Base-by-base conservation (phyloP, 2,113 vertebrate species). In the human region DNA sequence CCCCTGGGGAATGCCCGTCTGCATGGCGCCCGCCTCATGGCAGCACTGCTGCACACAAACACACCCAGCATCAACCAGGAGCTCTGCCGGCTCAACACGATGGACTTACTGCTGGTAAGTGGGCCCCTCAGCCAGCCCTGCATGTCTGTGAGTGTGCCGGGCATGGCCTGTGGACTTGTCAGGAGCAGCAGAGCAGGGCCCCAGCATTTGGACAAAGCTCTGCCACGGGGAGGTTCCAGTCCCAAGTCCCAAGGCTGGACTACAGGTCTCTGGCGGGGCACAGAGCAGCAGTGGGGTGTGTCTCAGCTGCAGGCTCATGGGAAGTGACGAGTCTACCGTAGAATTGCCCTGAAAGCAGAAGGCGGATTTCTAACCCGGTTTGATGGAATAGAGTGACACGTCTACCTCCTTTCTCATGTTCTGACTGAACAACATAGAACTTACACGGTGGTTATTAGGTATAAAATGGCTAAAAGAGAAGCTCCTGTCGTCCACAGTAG, bases 1-100 rank as follows among this genome's bases (percentile, higher is more conserved):
- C 99, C 99, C 0, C 98, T 99, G 97, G 99, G 99, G 38, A 99
- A 99, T 1, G 99, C 99, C 48, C 99, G 99, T 68, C 99, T 99
- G 89, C 99, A 99, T 0, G 99, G 99, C 8, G 99, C 99, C 35
- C 99, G 99, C 8, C 99, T 99, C 38, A 99, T 99, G 92, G 99
- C 99, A 4, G 99, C 99, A 8, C 98, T 99, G 97, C 99, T 99
- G 80, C 99, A 99, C 98, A 99, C 99, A 32, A 99, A 98, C 98
- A 99, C 99, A 2, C 98, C 99, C 98, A 99, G 98, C 98, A 99
- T 99, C 98, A 99, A 99, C 97, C 99, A 98, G 98, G 99, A 99
- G 98, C 99, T 99, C 93, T 99, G 99, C 98, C 98, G 99, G 32
- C 99, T 99, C 57, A 98, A 98, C 98, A 99, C 99, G 98, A 98